Percentiles rank a stretch among this genome's conserved stretches.
Evolutionary conservation across 2,113 vertebrate species (phyloP).

Genomic region (Sinosuthora webbiana): DNA sequence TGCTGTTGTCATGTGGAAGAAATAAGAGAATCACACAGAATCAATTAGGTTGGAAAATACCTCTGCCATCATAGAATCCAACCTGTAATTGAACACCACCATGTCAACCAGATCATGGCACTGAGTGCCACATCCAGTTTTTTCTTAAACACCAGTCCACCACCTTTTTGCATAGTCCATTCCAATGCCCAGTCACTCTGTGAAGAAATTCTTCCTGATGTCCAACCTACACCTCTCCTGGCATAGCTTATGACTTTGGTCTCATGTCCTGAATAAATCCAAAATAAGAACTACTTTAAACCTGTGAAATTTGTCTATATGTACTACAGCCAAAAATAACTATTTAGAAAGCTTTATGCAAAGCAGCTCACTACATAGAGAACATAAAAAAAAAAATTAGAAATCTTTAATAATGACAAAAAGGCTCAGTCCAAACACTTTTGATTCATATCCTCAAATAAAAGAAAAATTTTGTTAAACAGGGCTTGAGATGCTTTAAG

Average conservation of each 20-base stretch:
- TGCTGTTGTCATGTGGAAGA: neutral
- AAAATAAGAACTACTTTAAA: neutral
- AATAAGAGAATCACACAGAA: neutral
- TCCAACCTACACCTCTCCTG: neutral
- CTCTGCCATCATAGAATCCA: neutral
- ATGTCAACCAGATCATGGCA: neutral
- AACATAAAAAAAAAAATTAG: rapidly evolving
- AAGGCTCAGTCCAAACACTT: neutral
- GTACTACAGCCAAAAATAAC: neutral
- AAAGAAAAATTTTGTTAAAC: constrained; percentile 35
- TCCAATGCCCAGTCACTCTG: neutral
- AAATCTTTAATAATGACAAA: neutral
- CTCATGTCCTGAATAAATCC: neutral
- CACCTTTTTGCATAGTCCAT: too few species aligned
- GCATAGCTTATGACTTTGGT: neutral
- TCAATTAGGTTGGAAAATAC: neutral
- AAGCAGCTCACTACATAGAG: neutral
- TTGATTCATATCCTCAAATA: constrained; percentile 41
- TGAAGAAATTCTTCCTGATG: neutral
- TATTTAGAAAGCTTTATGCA: neutral
- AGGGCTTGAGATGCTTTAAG: constrained; percentile 15
- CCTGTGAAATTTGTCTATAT: neutral
- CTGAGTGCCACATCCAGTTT: neutral
- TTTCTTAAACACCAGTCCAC: neutral
- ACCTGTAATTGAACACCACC: neutral